Percentiles rank a stretch among this genome's conserved stretches.
phyloP scores from a whole-genome alignment of 1,140 invertebrate genomes.

The Microplitis mediator region DNA sequence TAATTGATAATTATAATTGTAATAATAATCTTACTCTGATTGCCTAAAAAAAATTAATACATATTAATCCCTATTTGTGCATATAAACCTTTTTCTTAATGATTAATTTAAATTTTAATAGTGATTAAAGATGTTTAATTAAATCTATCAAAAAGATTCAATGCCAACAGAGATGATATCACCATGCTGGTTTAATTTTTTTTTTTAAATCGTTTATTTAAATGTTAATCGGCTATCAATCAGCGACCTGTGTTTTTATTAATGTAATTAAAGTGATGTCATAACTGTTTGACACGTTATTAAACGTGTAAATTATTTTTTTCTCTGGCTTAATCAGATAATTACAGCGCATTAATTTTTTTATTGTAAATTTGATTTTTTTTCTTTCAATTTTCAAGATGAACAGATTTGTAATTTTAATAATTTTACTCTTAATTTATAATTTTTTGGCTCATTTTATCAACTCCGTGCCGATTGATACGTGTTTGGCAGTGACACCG shows the following conservation, averaged over 20 bases:
- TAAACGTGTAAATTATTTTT: slow-evolving; percentile 19
- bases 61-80: slow-evolving; percentile 10
- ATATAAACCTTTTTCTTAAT: slow-evolving; percentile 29
- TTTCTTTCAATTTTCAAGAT: no score
- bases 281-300: slow-evolving; percentile 14
- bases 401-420: no score
- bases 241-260: no score
- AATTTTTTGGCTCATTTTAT: background rate
- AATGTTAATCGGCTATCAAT: background rate
- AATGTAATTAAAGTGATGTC: slow-evolving; percentile 5
- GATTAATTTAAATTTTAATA: background rate
- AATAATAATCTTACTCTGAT: background rate
- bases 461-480: background rate
- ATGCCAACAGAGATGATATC: slow-evolving; percentile 30
- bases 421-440: background rate
- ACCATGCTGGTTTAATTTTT: slow-evolving; percentile 32
- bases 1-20: background rate
- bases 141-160: slow-evolving; percentile 2
- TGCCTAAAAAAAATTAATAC: background rate
- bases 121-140: no score
- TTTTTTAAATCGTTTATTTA: slow-evolving; percentile 20
- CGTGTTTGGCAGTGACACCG: background rate
- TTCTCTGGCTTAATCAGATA: background rate
- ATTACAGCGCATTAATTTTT: no score
- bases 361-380: no score